A percentile compares a stretch with the other conserved stretches of the same genome.
Conservation (phyloP, 53 echinoderm and acorn worm genomes). For the Mesocentrotus franciscanus region DNA sequence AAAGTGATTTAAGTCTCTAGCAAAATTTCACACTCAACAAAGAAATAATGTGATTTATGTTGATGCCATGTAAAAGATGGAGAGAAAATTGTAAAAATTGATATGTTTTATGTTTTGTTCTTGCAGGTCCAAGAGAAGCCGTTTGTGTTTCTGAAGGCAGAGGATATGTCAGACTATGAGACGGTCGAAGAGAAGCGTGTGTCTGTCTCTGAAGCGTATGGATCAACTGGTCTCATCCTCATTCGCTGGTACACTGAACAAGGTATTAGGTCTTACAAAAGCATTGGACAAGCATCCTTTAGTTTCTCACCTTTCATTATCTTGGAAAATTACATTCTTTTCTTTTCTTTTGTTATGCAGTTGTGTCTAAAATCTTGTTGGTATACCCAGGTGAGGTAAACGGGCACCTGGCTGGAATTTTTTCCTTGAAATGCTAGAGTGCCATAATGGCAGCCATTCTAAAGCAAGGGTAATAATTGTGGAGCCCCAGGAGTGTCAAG, state of each 20-base stretch:
- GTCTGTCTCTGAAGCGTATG: slow-evolving; percentile 83
- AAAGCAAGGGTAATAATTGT: no score
- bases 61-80: not conserved
- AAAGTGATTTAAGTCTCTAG: no score
- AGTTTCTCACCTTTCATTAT: no score
- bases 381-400: not conserved
- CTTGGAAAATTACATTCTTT: not conserved
- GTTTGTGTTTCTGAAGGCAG: slow-evolving; percentile 79
- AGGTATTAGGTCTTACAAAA: slow-evolving; percentile 59
- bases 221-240: slow-evolving; percentile 74
- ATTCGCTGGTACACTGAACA: slow-evolving; percentile 80
- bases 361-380: not conserved
- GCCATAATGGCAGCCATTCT: no score
- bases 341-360: not conserved
- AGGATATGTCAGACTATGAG: slow-evolving; percentile 77
- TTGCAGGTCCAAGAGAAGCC: slow-evolving; percentile 74
- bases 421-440: no score
- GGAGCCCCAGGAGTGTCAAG: no score
- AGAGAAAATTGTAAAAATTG: not conserved
- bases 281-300: no score
- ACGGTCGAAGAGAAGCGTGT: slow-evolving; percentile 78
- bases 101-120: not conserved
- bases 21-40: no score
- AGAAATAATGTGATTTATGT: no score
- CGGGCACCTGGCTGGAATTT: no score